Percentiles rank a stretch among this genome's conserved stretches.
phyloP scores from a whole-genome alignment of 2,113 vertebrate genomes.

The Microcebus jonahi region DNA sequence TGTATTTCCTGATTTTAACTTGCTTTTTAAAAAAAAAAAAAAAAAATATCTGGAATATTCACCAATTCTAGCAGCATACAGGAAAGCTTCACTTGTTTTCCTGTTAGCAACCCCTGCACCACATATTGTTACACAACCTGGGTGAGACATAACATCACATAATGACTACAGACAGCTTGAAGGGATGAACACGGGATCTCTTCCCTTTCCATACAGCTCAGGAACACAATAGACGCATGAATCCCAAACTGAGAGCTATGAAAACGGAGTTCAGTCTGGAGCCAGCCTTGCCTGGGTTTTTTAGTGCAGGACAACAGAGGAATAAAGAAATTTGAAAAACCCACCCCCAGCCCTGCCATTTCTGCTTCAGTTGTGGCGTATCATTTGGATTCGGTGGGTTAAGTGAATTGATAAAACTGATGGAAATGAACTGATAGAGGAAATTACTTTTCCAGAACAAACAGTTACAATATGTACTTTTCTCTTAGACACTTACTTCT shows the following conservation, averaged over 20 bases:
- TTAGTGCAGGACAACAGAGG: neutral
- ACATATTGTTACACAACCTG: neutral
- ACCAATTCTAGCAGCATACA: neutral
- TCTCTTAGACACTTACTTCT: neutral
- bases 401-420: constrained; percentile 53
- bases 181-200: neutral
- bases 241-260: neutral
- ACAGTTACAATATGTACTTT: constrained; percentile 52
- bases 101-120: constrained; percentile 29
- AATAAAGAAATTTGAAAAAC: neutral
- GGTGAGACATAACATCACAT: constrained; percentile 8
- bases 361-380: neutral
- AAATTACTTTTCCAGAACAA: constrained; percentile 67
- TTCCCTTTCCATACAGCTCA: neutral
- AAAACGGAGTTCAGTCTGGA: constrained; percentile 23
- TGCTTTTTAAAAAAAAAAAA: neutral
- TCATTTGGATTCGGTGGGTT: neutral
- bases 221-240: neutral
- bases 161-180: constrained; percentile 14
- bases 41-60: constrained; percentile 47
- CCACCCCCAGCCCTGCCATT: neutral
- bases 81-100: constrained; percentile 11
- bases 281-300: neutral
- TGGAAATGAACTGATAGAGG: constrained; percentile 55
- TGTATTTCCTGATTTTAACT: constrained; percentile 38